Conservation (phyloP, 37 sponge, comb jelly and placozoan genomes). For the Cladorhizidae sp. region DNA sequence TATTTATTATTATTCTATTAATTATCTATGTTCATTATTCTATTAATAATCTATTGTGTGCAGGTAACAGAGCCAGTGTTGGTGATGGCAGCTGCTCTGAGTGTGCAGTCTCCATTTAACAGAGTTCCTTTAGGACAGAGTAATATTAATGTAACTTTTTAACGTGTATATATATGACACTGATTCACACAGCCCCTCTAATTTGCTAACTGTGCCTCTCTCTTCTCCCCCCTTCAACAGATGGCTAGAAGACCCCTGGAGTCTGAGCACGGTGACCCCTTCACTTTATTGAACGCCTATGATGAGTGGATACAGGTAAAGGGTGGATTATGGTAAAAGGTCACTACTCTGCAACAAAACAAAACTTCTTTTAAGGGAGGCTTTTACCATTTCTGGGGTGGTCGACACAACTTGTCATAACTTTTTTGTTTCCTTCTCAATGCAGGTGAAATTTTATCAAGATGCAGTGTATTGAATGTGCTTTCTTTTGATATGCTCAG, state of each 20-base stretch:
- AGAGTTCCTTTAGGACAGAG: conserved; percentile 57
- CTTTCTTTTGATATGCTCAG: too few relatives aligned
- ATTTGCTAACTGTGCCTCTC: not conserved
- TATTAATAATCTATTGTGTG: too few relatives aligned
- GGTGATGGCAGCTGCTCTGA: conserved; percentile 86
- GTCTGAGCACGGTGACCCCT: conserved; percentile 90
- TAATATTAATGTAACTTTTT: conserved; percentile 44
- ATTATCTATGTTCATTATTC: too few relatives aligned
- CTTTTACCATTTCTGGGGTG: too few relatives aligned
- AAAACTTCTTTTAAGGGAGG: too few relatives aligned
- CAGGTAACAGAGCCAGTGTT: conserved; percentile 87
- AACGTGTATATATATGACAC: not conserved
- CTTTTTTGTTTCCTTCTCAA: too few relatives aligned
- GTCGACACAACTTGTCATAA: too few relatives aligned
- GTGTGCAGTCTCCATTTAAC: conserved; percentile 91
- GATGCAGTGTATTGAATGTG: too few relatives aligned
- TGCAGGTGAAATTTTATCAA: too few relatives aligned
- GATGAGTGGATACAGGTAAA: conserved; percentile 90
- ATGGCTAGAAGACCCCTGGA: conserved; percentile 72
- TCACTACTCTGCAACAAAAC: too few relatives aligned
- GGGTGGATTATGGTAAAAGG: too few relatives aligned
- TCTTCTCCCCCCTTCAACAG: conserved; percentile 3
- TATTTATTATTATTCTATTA: too few relatives aligned
- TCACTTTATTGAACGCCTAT: conserved; percentile 87
- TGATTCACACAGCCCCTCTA: not conserved